Evolutionary conservation across 2,888 invertebrate genomes (phyloP), one percentile per base, ranked within the genome.

Genomic region (Strigamia maritima): DNA sequence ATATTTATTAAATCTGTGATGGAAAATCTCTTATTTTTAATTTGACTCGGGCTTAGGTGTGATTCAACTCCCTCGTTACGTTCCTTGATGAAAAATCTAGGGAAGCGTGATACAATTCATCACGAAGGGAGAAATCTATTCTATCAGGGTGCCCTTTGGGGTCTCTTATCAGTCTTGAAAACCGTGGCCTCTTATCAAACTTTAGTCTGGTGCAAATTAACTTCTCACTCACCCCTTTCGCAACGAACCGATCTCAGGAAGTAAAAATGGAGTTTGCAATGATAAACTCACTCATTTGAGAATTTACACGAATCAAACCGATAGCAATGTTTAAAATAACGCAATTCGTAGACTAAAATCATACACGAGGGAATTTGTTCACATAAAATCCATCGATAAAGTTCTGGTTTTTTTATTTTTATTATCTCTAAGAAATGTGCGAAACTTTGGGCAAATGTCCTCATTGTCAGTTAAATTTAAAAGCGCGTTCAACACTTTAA

Each of bases 201-300:
- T 12, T 26, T 26, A 8, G 65, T 6, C 26, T 65, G 65, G 65
- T 65, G 65, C 65, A 65, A 65, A 65, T 65, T 65, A 65, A 65
- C 65, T 65, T 26, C 26, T 65, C 24, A 65, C 65, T 65, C 65
- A 65, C 65, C 65, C 60, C 65, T 65, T 65, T 65, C 65, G 65
- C 26, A 2, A 1, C 65, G 16, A 65, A 16, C 14, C n/a, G 19
- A 22, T 65, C 65, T 65, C 65, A 3, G 65, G 65, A 65, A n/a
- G 65, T 65, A 65, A 65, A 65, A 65, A 65, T 24, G 65, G 65
- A 26, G 26, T 26, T 65, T 26, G 26, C 26, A 6, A 26, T 65
- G 65, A 65, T 65, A 65, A 65, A 65, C 65, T 65, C 65, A 16
- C 65, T 60, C 24, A 24, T 65, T 10, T 65, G 65, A 26, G 65